Evolutionary conservation across 2,113 vertebrate species (phyloP), one percentile per base, ranked within the genome.

Genomic region (Chloebia gouldiae): DNA sequence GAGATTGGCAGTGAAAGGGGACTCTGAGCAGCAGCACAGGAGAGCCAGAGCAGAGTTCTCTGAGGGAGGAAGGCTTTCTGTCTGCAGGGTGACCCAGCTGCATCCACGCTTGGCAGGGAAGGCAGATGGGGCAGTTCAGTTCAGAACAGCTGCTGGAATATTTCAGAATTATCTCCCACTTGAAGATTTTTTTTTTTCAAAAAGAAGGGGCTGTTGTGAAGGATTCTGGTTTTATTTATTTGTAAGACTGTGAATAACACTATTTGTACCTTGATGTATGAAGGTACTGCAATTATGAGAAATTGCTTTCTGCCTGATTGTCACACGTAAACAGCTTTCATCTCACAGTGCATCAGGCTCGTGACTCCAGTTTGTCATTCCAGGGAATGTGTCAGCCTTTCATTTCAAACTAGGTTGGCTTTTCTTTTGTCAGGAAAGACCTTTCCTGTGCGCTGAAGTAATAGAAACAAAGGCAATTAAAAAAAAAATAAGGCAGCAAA

Each of bases 401-500:
- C 77, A 69, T 89, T 90, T 86, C 68, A 51, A 40, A 61, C 31
- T 56, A 66, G 66, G 19, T 31, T 92, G 72, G 44, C 71, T 92
- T 68, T 86, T 90, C 87, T 91, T 94, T 87, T 95, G 91, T 88
- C 65, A 94, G 83, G 56, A 90, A 91, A 63, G 86, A 83, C 86
- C 90, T 92, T 89, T 84, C 73, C 82, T 81, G 35, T 2, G 3
- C 0, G 9, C 85, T 60, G n/a, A 79, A 92, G 81, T 75, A 81
- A 84, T 70, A 90, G 86, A 95, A 93, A 95, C 65, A 96, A 95
- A 96, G 56, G 60, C 85, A 95, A 94, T 94, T 25, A 27, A 57
- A 60, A 68, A 35, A 47, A 60, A 44, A 17, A 75, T 27, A 64
- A 56, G 11, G 39, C 50, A 81, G 35, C 4, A n/a, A 83, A 92